Evolutionary conservation across 2,113 vertebrate species (phyloP).

Genomic region (Semnornis frantzii): DNA sequence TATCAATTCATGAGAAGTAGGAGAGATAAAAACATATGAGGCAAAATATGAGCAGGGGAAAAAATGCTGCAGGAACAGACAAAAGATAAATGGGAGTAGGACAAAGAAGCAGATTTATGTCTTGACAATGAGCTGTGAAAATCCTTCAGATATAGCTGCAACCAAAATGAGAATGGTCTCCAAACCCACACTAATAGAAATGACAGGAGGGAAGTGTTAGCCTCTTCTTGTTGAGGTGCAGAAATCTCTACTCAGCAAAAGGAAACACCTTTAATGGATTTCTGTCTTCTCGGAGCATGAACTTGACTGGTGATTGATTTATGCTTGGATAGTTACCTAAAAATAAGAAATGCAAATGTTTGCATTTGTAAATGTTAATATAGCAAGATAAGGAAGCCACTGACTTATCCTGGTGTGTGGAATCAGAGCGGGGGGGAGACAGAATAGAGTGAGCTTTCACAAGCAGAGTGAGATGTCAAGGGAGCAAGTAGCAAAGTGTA

Average conservation of each 20-base stretch:
- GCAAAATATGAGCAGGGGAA: not conserved
- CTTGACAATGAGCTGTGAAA: not conserved
- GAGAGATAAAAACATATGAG: not conserved
- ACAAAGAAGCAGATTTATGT: not conserved
- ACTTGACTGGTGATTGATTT: not conserved
- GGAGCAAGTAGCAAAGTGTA: not conserved
- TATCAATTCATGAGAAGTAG: not conserved
- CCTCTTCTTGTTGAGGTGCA: not conserved
- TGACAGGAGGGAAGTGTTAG: not conserved
- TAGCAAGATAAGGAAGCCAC: not conserved
- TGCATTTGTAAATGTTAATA: constrained; percentile 4
- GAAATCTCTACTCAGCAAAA: not conserved
- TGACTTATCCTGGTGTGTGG: not conserved
- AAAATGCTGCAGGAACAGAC: not conserved
- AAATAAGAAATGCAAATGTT: not conserved
- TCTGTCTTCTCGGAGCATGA: not conserved
- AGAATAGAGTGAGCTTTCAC: not conserved
- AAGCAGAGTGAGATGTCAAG: not conserved
- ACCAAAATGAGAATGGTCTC: not conserved
- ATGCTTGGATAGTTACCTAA: not conserved
- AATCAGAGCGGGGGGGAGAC: not conserved
- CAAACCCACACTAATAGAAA: not conserved
- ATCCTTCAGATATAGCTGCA: not conserved
- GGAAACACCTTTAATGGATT: not conserved
- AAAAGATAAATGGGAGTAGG: not conserved